phyloP scores from a whole-genome alignment of 2,113 vertebrate species.

The Oncorhynchus gorbuscha region DNA sequence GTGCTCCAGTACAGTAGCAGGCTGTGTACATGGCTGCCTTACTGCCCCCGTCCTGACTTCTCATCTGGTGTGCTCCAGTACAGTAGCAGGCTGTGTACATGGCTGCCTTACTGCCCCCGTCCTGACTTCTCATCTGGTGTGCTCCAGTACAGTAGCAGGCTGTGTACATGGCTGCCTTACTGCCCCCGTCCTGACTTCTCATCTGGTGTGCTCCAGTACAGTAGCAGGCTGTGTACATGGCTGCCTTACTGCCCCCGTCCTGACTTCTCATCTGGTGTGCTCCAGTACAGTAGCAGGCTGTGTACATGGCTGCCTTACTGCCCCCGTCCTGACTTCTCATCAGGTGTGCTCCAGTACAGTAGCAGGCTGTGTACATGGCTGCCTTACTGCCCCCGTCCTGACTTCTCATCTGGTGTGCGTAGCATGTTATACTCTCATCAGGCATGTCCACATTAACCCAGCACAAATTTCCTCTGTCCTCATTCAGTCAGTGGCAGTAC shows the following conservation, averaged over 20 bases:
- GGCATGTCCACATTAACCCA: background rate
- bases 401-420: background rate
- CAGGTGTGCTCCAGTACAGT: background rate
- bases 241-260: background rate
- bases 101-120: background rate
- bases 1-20: background rate
- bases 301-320: background rate
- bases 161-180: background rate
- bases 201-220: background rate
- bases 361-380: background rate
- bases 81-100: background rate
- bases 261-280: background rate
- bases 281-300: background rate
- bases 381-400: background rate
- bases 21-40: background rate
- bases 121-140: background rate
- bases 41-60: background rate
- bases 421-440: slow-evolving; percentile 1
- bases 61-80: background rate
- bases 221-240: background rate
- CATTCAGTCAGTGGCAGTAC: slow-evolving; percentile 8
- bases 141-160: background rate
- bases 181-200: background rate
- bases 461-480: background rate
- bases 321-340: background rate